Percentiles rank a stretch among this genome's conserved stretches.
phyloP scores from a whole-genome alignment of 2,888 invertebrate genomes.

The Adelphocoris suturalis region DNA sequence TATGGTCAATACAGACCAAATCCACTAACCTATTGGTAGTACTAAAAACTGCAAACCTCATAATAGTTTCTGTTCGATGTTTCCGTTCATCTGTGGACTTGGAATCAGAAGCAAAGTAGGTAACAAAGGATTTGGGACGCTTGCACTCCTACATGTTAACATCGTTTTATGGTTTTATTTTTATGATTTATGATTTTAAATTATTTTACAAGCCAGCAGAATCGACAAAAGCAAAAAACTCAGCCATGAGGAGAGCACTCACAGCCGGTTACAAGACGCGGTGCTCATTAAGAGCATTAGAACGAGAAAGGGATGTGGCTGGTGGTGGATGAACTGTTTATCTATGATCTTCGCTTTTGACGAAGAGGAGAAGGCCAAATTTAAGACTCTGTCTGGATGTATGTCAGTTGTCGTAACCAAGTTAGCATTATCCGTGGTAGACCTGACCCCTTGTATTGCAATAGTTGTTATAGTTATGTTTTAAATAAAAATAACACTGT shows the following conservation, averaged over 20 bases:
- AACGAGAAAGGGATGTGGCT: neutral
- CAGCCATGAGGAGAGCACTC: neutral
- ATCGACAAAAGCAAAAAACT: neutral
- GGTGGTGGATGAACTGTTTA: slow-evolving; percentile 49
- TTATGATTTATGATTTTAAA: no score
- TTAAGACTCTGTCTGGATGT: neutral
- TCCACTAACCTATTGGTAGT: no score
- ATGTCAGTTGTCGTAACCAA: neutral
- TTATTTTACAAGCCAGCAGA: no score
- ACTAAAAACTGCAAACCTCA: no score
- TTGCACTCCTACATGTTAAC: no score
- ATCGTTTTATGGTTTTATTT: no score
- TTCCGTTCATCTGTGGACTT: no score
- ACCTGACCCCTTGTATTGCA: slow-evolving; percentile 40
- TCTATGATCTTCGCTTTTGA: slow-evolving; percentile 18
- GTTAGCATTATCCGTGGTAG: neutral
- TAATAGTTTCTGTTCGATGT: no score
- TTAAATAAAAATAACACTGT: slow-evolving; percentile 64
- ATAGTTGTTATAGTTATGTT: slow-evolving; percentile 3
- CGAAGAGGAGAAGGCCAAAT: slow-evolving; percentile 35
- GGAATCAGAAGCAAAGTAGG: no score
- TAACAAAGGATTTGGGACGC: no score
- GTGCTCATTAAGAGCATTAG: neutral
- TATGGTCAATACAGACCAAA: no score
- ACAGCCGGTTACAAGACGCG: neutral